A percentile compares a stretch with the other conserved stretches of the same genome.
Evolutionary conservation across 2,113 vertebrate genomes (phyloP).

Genomic region (Puma concolor): DNA sequence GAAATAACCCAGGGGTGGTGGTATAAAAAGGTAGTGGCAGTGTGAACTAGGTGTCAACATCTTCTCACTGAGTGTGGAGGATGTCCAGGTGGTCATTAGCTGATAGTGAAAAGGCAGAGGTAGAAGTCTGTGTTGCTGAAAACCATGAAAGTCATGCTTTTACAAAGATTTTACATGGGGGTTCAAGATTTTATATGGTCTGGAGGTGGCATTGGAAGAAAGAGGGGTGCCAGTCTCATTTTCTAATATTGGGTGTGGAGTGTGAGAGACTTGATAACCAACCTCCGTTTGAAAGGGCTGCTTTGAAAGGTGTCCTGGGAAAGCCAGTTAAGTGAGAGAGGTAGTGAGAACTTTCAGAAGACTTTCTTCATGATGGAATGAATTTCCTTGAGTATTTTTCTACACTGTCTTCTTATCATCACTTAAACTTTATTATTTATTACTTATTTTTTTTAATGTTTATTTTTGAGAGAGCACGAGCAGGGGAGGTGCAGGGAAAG

Average conservation of each 20-base stretch:
- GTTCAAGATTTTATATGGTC: background rate
- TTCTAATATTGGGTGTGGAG: background rate
- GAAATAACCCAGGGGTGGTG: background rate
- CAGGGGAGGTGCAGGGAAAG: no score
- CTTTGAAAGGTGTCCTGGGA: background rate
- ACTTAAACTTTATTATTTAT: background rate
- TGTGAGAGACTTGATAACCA: background rate
- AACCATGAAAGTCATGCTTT: background rate
- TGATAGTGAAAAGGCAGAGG: background rate
- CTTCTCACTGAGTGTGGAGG: background rate
- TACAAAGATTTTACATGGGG: background rate
- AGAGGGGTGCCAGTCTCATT: background rate
- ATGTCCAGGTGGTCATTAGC: background rate
- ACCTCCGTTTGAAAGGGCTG: background rate
- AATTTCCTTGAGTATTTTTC: conserved; percentile 18
- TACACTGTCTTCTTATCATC: background rate
- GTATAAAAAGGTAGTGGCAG: background rate
- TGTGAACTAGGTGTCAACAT: background rate
- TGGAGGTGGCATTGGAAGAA: background rate
- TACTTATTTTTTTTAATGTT: background rate
- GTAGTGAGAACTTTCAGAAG: background rate
- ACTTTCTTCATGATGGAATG: background rate
- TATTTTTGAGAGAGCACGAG: no score
- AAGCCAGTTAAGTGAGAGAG: conserved; percentile 1
- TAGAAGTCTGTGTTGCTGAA: background rate